Percentiles rank a stretch among this genome's conserved stretches.
Evolutionary conservation across 2,888 invertebrate genomes (phyloP).

Genomic region (Athalia circularis): DNA sequence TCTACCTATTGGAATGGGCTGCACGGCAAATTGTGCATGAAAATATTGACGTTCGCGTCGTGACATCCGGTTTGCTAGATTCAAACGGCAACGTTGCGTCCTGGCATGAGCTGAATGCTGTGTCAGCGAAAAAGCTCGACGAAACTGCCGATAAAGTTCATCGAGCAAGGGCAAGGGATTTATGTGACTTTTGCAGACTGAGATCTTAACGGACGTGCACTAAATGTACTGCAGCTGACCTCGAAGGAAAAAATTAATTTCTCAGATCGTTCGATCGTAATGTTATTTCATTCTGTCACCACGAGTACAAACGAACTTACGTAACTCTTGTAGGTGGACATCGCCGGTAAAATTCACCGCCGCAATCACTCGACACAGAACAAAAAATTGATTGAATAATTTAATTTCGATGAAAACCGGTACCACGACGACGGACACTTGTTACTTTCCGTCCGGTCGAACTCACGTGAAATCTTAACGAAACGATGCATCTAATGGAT

Average conservation of each 20-base stretch:
- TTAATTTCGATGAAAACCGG: not conserved
- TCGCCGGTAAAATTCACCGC: conserved; percentile 22
- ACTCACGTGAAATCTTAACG: conserved; percentile 13
- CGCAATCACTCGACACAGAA: conserved; percentile 11
- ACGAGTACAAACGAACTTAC: conserved; percentile 62
- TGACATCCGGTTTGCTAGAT: conserved; percentile 30
- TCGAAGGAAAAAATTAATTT: too few species aligned
- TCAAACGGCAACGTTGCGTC: conserved; percentile 13
- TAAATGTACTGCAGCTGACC: too few species aligned
- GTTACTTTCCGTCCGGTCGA: conserved; percentile 11
- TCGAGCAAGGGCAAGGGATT: not conserved
- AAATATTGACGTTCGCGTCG: conserved; percentile 13
- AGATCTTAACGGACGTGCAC: too few species aligned
- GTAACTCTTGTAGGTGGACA: conserved; percentile 68
- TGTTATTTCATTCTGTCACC: not conserved
- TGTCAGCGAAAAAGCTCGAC: conserved; percentile 18
- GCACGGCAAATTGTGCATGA: conserved; percentile 24
- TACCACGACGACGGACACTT: conserved; percentile 9
- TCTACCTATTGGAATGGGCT: not conserved
- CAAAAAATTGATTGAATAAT: too few species aligned
- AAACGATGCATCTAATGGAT: not conserved
- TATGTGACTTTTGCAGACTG: not conserved
- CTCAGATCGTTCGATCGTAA: not conserved
- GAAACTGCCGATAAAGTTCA: conserved; percentile 20
- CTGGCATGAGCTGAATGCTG: not conserved